Evolutionary conservation across 2,113 vertebrate species (phyloP), one percentile per base, ranked within the genome.

Genomic region (Cebidichthys violaceus): DNA sequence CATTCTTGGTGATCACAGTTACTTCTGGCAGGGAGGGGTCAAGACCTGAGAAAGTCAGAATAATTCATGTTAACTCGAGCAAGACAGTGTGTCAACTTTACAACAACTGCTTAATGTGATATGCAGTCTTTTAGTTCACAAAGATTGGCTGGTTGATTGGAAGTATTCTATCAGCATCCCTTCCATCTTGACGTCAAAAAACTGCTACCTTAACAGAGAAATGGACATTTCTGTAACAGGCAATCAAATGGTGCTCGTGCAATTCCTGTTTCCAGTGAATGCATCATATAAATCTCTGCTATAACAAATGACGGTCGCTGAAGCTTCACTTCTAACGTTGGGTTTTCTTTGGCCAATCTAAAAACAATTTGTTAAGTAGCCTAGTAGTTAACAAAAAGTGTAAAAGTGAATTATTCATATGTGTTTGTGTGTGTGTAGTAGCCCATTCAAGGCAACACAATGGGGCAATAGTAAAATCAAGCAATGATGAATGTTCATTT

Each of bases 1-100:
- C 83, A 43, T 76, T 77, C 55, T 81, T 85, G 20, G 54, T 72
- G 43, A 61, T 81, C 68, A 85, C 78, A 14, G 61, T 54, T 31
- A 85, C 52, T 2, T 35, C 9, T 31, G 83, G 61, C 43, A 85
- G 43, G 54, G 67, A 45, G 10, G 61, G 18, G 35, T 85, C 83
- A 22, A 22, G 31, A 68, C 78, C 83, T 85, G 72, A 43, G 33
- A 0, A 27, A 37, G 68, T 27, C 20, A 22, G 11, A 60, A 60
- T 22, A 35, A 52, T 22, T 70, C 6, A 70, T 61, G 29, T 60
- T 37, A 62, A 39, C 20, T 17, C 35, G 8, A 24, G 11, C 10
- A 47, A 31, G 9, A 35, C 4, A 3, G 39, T 29, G 37, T 66
- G 41, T 27, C 20, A 66, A 15, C 35, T 27, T 68, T 47, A 8